Percentiles rank a stretch among this genome's conserved stretches.
phyloP scores from a whole-genome alignment of 2,797 vertebrate species.

The Sebastolobus altivelis region DNA sequence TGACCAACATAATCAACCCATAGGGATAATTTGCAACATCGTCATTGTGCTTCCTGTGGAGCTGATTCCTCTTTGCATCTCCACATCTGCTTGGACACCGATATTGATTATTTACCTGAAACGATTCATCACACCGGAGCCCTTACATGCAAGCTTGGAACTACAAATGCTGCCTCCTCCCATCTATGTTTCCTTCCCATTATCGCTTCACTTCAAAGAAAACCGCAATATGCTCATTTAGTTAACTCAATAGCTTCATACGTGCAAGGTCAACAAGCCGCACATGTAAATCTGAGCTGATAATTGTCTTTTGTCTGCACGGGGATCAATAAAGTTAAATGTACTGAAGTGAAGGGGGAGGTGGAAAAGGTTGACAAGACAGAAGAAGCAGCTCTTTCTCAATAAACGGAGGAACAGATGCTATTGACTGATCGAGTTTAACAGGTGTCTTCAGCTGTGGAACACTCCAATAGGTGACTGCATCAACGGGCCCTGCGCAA shows the following conservation, averaged over 20 bases:
- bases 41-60: slow-evolving; percentile 35
- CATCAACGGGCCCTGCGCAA: slow-evolving; percentile 46
- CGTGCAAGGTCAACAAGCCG: slow-evolving; percentile 90
- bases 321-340: slow-evolving; percentile 93
- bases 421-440: slow-evolving; percentile 71
- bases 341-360: slow-evolving; percentile 76
- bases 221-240: slow-evolving; percentile 90
- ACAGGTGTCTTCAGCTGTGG: slow-evolving; percentile 70
- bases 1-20: slow-evolving; percentile 67
- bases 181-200: slow-evolving; percentile 61
- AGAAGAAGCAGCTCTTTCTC: slow-evolving; percentile 42
- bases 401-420: slow-evolving; percentile 60
- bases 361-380: slow-evolving; percentile 63
- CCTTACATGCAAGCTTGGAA: background rate
- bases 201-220: slow-evolving; percentile 86
- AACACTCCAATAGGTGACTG: slow-evolving; percentile 58
- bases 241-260: slow-evolving; percentile 91
- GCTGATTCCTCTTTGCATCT: slow-evolving; percentile 33
- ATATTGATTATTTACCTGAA: slow-evolving; percentile 59
- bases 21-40: slow-evolving; percentile 48
- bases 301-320: slow-evolving; percentile 91
- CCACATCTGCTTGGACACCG: slow-evolving; percentile 24
- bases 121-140: slow-evolving; percentile 49
- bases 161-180: background rate
- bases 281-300: slow-evolving; percentile 92